These are phyloP conservation scores for Drosophila orosa DNA, from an alignment of 1,140 invertebrate genomes.

Conservation along the genomic window DNA sequence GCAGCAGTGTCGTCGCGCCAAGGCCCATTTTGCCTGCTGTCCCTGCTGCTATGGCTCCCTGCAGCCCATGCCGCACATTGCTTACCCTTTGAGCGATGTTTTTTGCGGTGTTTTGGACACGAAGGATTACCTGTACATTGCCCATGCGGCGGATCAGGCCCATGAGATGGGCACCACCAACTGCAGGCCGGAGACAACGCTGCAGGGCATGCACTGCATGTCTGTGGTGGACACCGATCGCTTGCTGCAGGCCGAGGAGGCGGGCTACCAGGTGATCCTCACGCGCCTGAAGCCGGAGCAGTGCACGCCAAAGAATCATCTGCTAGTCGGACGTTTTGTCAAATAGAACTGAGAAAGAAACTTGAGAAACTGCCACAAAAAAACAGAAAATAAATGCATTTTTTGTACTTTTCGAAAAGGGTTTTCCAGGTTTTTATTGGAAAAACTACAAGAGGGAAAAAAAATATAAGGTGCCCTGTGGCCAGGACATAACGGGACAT, in stretches of 20 bases:
- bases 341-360: constrained; percentile 41
- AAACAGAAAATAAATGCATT: constrained; percentile 45
- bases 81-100: constrained; percentile 89
- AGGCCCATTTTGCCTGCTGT: constrained; percentile 94
- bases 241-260: constrained; percentile 89
- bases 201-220: constrained; percentile 93
- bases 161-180: constrained; percentile 88
- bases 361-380: constrained; percentile 27
- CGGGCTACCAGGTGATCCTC: constrained; percentile 90
- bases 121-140: constrained; percentile 91
- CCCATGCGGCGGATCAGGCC: constrained; percentile 96
- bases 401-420: constrained; percentile 34
- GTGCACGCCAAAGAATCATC: constrained; percentile 97
- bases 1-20: constrained; percentile 90
- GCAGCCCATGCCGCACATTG: constrained; percentile 88
- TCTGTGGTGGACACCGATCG: constrained; percentile 94
- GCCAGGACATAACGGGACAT: background rate
- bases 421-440: background rate
- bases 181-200: constrained; percentile 86
- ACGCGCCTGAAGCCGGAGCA: constrained; percentile 90
- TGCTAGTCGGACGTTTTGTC: constrained; percentile 90
- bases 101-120: constrained; percentile 85
- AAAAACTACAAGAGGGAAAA: background rate
- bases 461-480: no score
- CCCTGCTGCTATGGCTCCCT: constrained; percentile 98